Evolutionary conservation across 2,113 vertebrate species (phyloP).

Genomic region (Litocranius walleri): DNA sequence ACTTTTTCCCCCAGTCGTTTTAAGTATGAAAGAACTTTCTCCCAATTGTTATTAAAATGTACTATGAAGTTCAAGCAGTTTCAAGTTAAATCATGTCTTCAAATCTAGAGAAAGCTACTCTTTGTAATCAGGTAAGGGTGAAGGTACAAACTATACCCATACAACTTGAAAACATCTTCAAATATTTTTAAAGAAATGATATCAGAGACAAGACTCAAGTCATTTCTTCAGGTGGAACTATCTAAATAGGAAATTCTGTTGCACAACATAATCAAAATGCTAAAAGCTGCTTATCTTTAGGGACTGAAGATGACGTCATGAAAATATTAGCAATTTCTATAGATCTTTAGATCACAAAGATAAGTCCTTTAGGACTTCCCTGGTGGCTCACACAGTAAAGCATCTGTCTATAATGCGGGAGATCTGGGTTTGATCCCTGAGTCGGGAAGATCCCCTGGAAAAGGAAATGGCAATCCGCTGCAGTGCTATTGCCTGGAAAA

Average conservation of each 20-base stretch:
- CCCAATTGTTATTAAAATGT: background rate
- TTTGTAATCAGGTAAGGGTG: background rate
- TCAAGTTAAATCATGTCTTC: background rate
- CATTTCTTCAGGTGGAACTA: background rate
- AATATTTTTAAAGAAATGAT: background rate
- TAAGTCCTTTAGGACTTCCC: too few species aligned
- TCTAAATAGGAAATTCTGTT: background rate
- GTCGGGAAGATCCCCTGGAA: too few species aligned
- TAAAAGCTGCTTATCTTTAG: background rate
- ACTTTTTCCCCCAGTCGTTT: background rate
- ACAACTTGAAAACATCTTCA: background rate
- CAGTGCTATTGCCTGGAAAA: too few species aligned
- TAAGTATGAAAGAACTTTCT: background rate
- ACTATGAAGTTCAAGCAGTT: background rate
- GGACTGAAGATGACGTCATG: background rate
- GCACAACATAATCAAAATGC: background rate
- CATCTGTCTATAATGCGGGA: too few species aligned
- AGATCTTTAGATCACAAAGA: background rate
- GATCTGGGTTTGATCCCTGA: too few species aligned
- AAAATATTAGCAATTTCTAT: background rate
- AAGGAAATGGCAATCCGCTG: too few species aligned
- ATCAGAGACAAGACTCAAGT: background rate
- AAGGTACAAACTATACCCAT: background rate
- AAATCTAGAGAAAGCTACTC: background rate
- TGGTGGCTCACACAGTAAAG: too few species aligned